These are phyloP conservation scores for Girardinichthys multiradiatus DNA, from an alignment of 2,113 vertebrate genomes.

Conservation along the genomic window DNA sequence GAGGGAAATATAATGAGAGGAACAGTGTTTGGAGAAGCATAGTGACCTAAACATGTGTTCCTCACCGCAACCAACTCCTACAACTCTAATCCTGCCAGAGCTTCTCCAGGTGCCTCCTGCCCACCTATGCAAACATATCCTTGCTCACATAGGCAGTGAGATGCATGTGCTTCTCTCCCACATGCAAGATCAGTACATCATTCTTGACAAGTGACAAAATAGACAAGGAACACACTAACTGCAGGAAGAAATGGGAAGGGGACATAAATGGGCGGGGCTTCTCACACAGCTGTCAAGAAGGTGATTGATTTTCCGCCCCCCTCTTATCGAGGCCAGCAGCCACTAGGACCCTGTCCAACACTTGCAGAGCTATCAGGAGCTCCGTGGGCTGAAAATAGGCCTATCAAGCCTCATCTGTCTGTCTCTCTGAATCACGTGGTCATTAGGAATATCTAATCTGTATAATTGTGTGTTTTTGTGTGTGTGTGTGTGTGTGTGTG, in stretches of 20 bases:
- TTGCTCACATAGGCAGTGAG: not conserved
- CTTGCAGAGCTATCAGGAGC: constrained; percentile 40
- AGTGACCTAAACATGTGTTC: constrained; percentile 75
- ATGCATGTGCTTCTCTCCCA: constrained; percentile 12
- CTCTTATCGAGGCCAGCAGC: constrained; percentile 73
- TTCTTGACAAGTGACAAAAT: constrained; percentile 28
- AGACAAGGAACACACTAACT: constrained; percentile 24
- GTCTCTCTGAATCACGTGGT: constrained; percentile 30
- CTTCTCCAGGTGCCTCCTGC: constrained; percentile 57
- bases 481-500: too few relatives aligned
- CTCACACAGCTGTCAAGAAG: constrained; percentile 62
- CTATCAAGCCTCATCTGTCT: constrained; percentile 57
- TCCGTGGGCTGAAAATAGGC: constrained; percentile 58
- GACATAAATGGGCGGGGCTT: constrained; percentile 34
- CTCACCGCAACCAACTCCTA: constrained; percentile 61
- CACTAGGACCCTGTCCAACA: constrained; percentile 50
- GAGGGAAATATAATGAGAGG: constrained; percentile 51
- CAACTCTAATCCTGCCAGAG: constrained; percentile 69
- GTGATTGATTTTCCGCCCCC: constrained; percentile 72
- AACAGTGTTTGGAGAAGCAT: constrained; percentile 61
- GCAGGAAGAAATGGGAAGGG: constrained; percentile 6
- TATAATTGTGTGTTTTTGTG: too few relatives aligned
- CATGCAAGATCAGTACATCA: constrained; percentile 1
- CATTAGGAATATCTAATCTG: constrained; percentile 62
- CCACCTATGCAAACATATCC: constrained; percentile 15